phyloP scores from a whole-genome alignment of 2,888 invertebrate genomes.

The Barypeithes pellucidus region DNA sequence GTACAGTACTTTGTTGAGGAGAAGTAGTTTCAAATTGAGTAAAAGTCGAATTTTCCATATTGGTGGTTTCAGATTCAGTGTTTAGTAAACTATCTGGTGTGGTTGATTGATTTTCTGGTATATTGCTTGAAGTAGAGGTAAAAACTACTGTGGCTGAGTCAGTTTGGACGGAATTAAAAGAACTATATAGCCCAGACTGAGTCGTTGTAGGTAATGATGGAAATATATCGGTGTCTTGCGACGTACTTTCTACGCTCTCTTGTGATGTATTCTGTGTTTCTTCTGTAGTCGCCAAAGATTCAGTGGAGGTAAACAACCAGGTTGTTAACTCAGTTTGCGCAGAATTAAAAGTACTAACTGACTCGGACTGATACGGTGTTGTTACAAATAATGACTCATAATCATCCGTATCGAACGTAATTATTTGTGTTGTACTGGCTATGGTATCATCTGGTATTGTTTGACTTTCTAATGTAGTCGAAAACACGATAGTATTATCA shows the following conservation, averaged over 20 bases:
- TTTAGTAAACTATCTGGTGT: background rate
- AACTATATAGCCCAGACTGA: too few species aligned
- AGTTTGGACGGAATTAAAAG: too few species aligned
- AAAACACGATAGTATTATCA: background rate
- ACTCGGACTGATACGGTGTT: too few species aligned
- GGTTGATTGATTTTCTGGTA: background rate
- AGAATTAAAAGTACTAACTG: background rate
- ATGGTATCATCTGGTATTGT: background rate
- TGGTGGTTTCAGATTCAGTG: background rate
- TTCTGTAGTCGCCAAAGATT: too few species aligned
- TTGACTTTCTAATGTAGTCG: background rate
- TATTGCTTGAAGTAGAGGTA: background rate
- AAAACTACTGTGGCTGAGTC: background rate
- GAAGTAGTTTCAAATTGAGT: slow-evolving; percentile 9
- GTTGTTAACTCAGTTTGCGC: slow-evolving; percentile 10
- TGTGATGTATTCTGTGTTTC: too few species aligned
- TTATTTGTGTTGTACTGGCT: background rate
- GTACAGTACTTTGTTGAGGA: slow-evolving; percentile 3
- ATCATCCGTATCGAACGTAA: too few species aligned
- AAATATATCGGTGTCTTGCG: too few species aligned
- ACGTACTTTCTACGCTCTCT: too few species aligned
- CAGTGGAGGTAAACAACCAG: background rate
- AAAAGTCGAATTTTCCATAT: too few species aligned
- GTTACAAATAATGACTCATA: too few species aligned
- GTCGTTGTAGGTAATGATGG: too few species aligned